Evolutionary conservation across 2,113 vertebrate species (phyloP), one percentile per base, ranked within the genome.

Genomic region (Oncorhynchus tshawytscha): DNA sequence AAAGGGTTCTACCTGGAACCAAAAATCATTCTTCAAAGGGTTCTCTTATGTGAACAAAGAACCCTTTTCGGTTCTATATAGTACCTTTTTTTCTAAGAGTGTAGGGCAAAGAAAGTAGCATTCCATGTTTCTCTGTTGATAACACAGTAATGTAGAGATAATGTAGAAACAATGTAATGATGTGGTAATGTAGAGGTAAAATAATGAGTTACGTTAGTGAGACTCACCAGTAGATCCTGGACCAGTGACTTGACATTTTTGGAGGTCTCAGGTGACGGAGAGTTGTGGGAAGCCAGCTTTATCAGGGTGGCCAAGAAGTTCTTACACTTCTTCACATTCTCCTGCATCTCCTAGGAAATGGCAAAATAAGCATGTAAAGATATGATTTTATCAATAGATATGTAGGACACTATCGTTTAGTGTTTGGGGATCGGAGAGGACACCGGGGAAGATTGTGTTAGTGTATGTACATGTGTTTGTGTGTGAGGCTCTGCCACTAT

Each of bases 281-380:
- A 95, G 73, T 95, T 95, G 86, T 96, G 95, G 79, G 94, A 96
- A 39, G 95, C 95, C 86, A 96, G 91, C 84, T 97, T 97, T 87
- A 97, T 96, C 64, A 97, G 92, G 0, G 95, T 96, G 70, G 95
- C 94, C 85, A 96, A 87, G 82, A 96, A 96, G 87, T 96, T 96
- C 88, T 96, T 96, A 85, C 95, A 96, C 88, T 97, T 96, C 80
- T 96, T 95, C 85, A 96, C 95, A 83, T 95, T 96, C 84, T 96
- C 95, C 84, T 96, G 95, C 94, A 96, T 95, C 92, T 96, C 95
- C 96, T 96, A 87, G 22, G 75, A 75, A 75, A 62, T 22, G 3
- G 59, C 59, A 7, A n/a, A 62, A 3, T 62, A 22, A 6, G 5
- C 59, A 62, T 62, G n/a, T 22, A 62, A 8, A 2, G n/a, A 11